Evolutionary conservation across 2,888 invertebrate species (phyloP).

Genomic region (Nyleta sp.): DNA sequence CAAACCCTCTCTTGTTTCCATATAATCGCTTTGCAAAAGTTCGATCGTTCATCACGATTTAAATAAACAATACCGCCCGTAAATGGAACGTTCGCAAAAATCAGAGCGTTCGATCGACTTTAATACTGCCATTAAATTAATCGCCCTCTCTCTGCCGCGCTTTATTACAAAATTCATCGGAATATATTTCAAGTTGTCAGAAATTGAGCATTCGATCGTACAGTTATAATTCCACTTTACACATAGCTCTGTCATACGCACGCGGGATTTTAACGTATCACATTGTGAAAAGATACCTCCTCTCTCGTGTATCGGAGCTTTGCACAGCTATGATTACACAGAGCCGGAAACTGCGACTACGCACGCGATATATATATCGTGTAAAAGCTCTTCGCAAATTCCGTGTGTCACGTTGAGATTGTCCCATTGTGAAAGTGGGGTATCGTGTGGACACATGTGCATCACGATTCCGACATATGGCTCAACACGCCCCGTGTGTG

Average conservation of each 20-base stretch:
- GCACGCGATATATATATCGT: constrained; percentile 48
- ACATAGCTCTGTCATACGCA: constrained; percentile 55
- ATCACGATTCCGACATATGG: constrained; percentile 63
- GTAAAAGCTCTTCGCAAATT: constrained; percentile 59
- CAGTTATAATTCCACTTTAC: constrained; percentile 56
- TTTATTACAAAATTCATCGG: constrained; percentile 48
- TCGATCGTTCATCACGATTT: constrained; percentile 8
- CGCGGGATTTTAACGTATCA: constrained; percentile 49
- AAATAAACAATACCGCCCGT: constrained; percentile 23
- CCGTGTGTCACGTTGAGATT: constrained; percentile 58
- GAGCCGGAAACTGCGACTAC: constrained; percentile 41
- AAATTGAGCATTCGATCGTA: constrained; percentile 52
- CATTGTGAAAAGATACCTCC: constrained; percentile 41
- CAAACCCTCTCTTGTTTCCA: constrained; percentile 10
- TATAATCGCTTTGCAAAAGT: constrained; percentile 4
- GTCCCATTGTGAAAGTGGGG: constrained; percentile 46
- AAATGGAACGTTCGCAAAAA: constrained; percentile 12
- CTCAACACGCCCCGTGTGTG: constrained; percentile 42
- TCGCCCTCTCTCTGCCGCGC: constrained; percentile 23
- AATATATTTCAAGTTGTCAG: constrained; percentile 51
- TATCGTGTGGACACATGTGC: constrained; percentile 62
- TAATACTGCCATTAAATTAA: constrained; percentile 49
- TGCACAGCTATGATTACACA: constrained; percentile 48
- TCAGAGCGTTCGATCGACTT: constrained; percentile 17
- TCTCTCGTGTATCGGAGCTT: constrained; percentile 41